These are phyloP conservation scores for Erethizon dorsatum DNA, from an alignment of 2,797 vertebrate species.

Conservation along the genomic window DNA sequence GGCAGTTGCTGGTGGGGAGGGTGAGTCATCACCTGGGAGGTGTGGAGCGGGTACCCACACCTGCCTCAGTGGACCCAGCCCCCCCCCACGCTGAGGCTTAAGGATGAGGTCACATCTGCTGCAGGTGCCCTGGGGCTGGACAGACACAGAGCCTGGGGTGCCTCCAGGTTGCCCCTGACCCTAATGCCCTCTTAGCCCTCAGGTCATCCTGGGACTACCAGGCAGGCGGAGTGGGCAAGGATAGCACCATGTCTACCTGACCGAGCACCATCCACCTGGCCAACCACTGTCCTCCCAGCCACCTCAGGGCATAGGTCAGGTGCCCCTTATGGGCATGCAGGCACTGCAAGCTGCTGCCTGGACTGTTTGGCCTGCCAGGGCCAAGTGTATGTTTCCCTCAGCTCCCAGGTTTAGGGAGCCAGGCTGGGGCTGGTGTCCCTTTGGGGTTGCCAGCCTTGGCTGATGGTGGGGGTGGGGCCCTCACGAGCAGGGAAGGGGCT, in stretches of 20 bases:
- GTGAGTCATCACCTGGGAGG: not conserved
- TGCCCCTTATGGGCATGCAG: not conserved
- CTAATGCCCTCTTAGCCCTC: not conserved
- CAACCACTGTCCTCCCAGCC: not conserved
- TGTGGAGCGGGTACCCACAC: not conserved
- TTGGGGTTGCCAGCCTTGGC: not conserved
- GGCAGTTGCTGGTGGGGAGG: accelerated
- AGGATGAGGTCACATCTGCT: constrained; percentile 58
- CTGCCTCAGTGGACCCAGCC: constrained; percentile 6
- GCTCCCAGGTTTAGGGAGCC: not conserved
- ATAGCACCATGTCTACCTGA: not conserved
- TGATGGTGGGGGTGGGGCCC: not conserved
- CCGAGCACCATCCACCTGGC: not conserved
- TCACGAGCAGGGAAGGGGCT: not conserved
- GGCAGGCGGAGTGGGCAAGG: not conserved
- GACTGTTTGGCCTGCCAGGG: accelerated
- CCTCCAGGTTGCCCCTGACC: not conserved
- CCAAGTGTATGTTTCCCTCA: not conserved
- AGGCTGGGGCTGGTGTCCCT: not conserved
- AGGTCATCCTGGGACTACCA: not conserved
- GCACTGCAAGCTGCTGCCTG: not conserved
- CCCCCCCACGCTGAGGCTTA: not conserved
- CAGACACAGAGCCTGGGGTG: not conserved
- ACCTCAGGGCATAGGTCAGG: not conserved
- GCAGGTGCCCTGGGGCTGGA: not conserved